phyloP scores from a whole-genome alignment of 2,888 invertebrate species.

The Anoncus sp. region DNA sequence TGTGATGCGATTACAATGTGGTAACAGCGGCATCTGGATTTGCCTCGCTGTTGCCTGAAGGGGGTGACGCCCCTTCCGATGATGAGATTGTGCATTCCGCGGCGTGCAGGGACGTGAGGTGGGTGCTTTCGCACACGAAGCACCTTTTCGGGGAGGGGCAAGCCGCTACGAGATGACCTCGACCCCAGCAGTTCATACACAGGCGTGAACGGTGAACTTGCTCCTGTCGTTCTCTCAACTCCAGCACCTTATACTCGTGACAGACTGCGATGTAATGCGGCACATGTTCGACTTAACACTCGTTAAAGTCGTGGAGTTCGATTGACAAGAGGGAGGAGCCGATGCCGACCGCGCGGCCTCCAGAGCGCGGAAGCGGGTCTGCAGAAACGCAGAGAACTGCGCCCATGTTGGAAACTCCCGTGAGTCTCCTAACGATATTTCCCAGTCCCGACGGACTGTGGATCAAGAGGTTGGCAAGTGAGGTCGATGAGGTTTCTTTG shows the following conservation, averaged over 20 bases:
- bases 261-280: no score
- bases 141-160: conserved; percentile 3
- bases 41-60: no score
- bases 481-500: conserved; percentile 2
- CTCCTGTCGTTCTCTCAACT: background rate
- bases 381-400: background rate
- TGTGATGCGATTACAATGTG: background rate
- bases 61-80: background rate
- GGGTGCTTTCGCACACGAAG: conserved; percentile 5
- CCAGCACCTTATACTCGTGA: no score
- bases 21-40: background rate
- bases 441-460: conserved; percentile 12
- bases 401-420: background rate
- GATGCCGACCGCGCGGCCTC: no score
- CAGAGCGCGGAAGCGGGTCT: no score
- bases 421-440: background rate
- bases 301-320: no score
- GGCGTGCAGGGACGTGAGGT: background rate
- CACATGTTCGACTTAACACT: no score
- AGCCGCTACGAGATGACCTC: background rate
- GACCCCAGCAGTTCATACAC: background rate
- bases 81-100: background rate
- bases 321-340: no score
- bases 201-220: background rate
- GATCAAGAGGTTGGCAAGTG: conserved; percentile 16